A percentile compares a stretch with the other conserved stretches of the same genome.
Conservation (phyloP, 2,888 invertebrate genomes). For the Dolomedes plantarius region DNA sequence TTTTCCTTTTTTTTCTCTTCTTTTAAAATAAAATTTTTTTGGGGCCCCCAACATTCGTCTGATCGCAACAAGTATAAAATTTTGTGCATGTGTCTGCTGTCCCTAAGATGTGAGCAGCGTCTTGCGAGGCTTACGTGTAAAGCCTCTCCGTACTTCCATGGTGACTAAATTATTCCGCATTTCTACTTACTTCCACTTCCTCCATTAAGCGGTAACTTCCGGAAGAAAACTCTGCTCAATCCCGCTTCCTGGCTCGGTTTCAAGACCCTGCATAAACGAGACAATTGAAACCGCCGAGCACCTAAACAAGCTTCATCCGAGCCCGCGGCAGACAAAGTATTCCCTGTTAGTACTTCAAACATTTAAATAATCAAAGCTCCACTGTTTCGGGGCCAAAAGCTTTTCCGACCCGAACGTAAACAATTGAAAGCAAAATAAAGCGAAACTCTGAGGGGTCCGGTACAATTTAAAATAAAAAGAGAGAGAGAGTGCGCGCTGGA, state of each 20-base stretch:
- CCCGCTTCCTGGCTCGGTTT: not conserved
- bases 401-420: slow-evolving; percentile 2
- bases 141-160: too few species aligned
- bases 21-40: too few species aligned
- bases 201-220: too few species aligned
- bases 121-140: too few species aligned
- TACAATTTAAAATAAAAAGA: slow-evolving; percentile 9
- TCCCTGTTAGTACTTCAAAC: not conserved
- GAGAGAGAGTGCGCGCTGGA: not conserved
- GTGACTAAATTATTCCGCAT: too few species aligned
- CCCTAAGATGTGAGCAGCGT: too few species aligned
- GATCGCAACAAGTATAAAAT: too few species aligned
- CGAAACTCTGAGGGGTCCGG: not conserved
- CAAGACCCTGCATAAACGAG: not conserved
- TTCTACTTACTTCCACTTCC: too few species aligned
- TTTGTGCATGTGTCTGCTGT: too few species aligned
- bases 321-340: not conserved
- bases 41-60: too few species aligned
- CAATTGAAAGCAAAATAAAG: not conserved
- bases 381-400: slow-evolving; percentile 2
- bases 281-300: not conserved
- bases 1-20: too few species aligned
- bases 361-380: slow-evolving; percentile 13
- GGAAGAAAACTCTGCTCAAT: too few species aligned
- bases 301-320: not conserved